Base-by-base conservation (phyloP, 1,140 invertebrate genomes). In the Tetramorium alpestre region DNA sequence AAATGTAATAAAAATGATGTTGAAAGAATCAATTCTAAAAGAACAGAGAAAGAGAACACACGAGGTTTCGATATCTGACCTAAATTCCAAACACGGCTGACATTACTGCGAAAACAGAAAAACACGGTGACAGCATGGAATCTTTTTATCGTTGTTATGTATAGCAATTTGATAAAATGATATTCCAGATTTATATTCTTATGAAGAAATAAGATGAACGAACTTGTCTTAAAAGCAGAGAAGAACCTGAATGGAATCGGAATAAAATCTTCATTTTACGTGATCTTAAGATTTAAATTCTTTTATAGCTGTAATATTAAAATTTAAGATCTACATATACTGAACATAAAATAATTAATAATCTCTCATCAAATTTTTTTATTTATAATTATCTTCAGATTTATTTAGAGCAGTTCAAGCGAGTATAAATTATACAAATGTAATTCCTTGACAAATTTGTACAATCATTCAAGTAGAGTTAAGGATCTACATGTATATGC, bases 41-140 rank as follows among this genome's bases (percentile, higher is more conserved):
- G 47, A 51, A 49, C 69, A 18, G 18, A 65, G 25, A 33, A 33
- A 65, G 18, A 64, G 10, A 77, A 62, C 25, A n/a, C 41, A 7
- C 56, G 41, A 65, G 18, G 18, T 65, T 44, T 69, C 25, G 2
- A 16, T 60, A 49, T 49, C 28, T 78, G 76, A 65, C 58, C 60
- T 65, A 28, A 78, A 78, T 78, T 65, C 11, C 44, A 49, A 65
- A 78, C 28, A 65, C 25, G 60, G 47, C 38, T 44, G 25, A 62
- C 5, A 64, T 64, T 64, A 67, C 11, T 81, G 18, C n/a, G n/a
- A 56, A 18, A 18, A 54, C n/a, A 80, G 44, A 67, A 80, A 80
- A 67, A 54, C 13, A 41, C 28, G 11, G 7, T n/a, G 25, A 49
- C 25, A 47, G 7, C 25, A 41, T 28, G 8, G 60, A n/a, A 47